These are phyloP conservation scores for Seladonia tumulorum DNA, from an alignment of 2,888 invertebrate species.

Conservation along the genomic window DNA sequence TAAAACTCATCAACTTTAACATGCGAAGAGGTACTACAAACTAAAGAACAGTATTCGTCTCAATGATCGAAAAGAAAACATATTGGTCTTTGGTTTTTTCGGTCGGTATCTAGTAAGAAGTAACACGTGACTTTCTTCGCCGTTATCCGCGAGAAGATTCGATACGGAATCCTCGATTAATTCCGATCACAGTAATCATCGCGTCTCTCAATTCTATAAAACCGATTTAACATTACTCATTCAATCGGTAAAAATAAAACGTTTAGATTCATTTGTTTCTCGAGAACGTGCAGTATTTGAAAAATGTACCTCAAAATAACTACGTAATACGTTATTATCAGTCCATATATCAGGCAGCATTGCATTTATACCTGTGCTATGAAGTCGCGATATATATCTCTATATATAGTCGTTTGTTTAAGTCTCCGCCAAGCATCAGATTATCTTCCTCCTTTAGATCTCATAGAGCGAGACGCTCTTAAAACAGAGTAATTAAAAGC, in stretches of 20 bases:
- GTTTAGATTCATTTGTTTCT: constrained; percentile 32
- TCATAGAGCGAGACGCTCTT: background rate
- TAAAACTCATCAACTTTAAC: constrained; percentile 40
- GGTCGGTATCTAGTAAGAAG: constrained; percentile 22
- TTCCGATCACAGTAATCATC: constrained; percentile 41
- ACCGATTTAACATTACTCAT: constrained; percentile 5
- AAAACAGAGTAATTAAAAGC: constrained; percentile 27
- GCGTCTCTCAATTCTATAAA: constrained; percentile 17
- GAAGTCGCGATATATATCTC: constrained; percentile 16
- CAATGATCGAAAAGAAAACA: constrained; percentile 9
- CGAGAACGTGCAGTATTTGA: constrained; percentile 44
- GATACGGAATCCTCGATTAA: constrained; percentile 29
- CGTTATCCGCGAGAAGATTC: constrained; percentile 18
- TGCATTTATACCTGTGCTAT: constrained; percentile 37
- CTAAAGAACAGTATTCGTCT: constrained; percentile 13
- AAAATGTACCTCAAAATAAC: constrained; percentile 51
- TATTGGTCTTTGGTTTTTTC: constrained; percentile 38
- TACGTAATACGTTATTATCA: constrained; percentile 61
- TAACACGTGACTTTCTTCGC: constrained; percentile 22
- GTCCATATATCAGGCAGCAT: constrained; percentile 60
- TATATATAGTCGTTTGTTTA: constrained; percentile 18
- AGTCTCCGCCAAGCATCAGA: constrained; percentile 2
- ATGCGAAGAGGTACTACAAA: constrained; percentile 22
- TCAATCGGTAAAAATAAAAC: constrained; percentile 28
- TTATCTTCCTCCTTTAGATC: constrained; percentile 8